Evolutionary conservation across 2,113 vertebrate species (phyloP).

Genomic region (Labeo catla): DNA sequence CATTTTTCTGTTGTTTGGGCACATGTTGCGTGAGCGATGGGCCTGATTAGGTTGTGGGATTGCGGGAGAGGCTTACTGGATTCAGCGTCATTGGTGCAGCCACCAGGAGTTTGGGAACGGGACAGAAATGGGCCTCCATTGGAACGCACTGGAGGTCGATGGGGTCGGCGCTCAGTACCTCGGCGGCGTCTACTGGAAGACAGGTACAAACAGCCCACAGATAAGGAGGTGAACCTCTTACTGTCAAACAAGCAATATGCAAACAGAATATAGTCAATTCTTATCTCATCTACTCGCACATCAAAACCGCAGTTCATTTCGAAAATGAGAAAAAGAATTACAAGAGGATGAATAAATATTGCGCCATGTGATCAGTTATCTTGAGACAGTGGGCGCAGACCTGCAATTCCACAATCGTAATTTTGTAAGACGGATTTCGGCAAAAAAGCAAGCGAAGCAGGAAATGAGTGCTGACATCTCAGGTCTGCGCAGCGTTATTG

Average conservation of each 20-base stretch:
- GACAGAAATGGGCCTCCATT: constrained; percentile 89
- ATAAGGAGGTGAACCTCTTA: constrained; percentile 5
- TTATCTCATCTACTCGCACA: constrained; percentile 4
- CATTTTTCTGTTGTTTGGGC: constrained; percentile 55
- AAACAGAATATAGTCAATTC: background rate
- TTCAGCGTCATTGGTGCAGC: constrained; percentile 84
- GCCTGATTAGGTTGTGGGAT: constrained; percentile 71
- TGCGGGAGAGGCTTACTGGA: constrained; percentile 89
- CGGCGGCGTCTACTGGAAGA: constrained; percentile 82
- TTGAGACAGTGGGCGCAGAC: background rate
- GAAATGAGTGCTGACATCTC: constrained; percentile 46
- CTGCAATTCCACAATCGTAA: constrained; percentile 10
- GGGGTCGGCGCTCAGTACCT: constrained; percentile 87
- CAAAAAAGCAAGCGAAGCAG: constrained; percentile 39
- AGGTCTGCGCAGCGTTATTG: background rate
- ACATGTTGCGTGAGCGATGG: constrained; percentile 51
- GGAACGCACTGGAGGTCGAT: constrained; percentile 84
- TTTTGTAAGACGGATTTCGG: constrained; percentile 13
- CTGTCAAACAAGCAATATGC: constrained; percentile 19
- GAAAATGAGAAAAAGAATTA: constrained; percentile 18
- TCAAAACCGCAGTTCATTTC: background rate
- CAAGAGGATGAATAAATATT: constrained; percentile 10
- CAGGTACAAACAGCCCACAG: constrained; percentile 46
- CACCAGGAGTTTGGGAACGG: constrained; percentile 76
- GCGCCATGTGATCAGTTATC: constrained; percentile 34